A percentile compares a stretch with the other conserved stretches of the same genome.
phyloP scores from a whole-genome alignment of 1,140 invertebrate species.

The Lordiphosa stackelbergi region DNA sequence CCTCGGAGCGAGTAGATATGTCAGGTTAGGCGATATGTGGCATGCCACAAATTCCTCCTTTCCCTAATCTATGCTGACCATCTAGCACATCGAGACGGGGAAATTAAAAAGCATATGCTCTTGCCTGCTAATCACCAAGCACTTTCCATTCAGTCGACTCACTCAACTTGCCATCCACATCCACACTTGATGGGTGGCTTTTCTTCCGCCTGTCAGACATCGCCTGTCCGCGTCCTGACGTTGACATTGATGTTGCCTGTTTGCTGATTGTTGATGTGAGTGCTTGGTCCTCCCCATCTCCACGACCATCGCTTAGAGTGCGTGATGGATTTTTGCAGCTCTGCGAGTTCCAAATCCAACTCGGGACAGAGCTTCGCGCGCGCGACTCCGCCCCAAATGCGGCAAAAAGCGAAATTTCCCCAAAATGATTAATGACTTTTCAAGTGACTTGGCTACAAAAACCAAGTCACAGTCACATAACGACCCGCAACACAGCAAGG shows the following conservation, averaged over 20 bases:
- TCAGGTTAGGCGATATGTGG: no score
- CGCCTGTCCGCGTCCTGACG: conserved; percentile 50
- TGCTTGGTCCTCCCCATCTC: conserved; percentile 18
- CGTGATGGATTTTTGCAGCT: conserved; percentile 63
- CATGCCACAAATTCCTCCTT: conserved; percentile 1
- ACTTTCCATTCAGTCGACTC: conserved; percentile 31
- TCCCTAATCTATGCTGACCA: conserved; percentile 11
- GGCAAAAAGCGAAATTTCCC: conserved; percentile 1
- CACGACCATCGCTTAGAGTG: conserved; percentile 27
- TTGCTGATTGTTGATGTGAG: conserved; percentile 42
- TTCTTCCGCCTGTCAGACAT: conserved; percentile 55
- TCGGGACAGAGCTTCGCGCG: conserved; percentile 21
- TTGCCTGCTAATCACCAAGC: conserved; percentile 37
- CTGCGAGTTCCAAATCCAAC: conserved; percentile 40
- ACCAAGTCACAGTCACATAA: conserved; percentile 49
- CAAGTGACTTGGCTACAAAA: conserved; percentile 71
- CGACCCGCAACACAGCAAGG: conserved; percentile 38
- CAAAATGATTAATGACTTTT: conserved; percentile 76
- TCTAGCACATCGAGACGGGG: conserved; percentile 39
- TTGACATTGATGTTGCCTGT: conserved; percentile 69
- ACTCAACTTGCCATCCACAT: conserved; percentile 3
- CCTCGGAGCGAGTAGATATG: no score
- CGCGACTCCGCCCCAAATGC: conserved; percentile 23
- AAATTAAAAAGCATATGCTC: conserved; percentile 57
- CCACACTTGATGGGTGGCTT: conserved; percentile 43